Base-by-base conservation (phyloP, 2,888 invertebrate genomes). In the Busseola fusca region DNA sequence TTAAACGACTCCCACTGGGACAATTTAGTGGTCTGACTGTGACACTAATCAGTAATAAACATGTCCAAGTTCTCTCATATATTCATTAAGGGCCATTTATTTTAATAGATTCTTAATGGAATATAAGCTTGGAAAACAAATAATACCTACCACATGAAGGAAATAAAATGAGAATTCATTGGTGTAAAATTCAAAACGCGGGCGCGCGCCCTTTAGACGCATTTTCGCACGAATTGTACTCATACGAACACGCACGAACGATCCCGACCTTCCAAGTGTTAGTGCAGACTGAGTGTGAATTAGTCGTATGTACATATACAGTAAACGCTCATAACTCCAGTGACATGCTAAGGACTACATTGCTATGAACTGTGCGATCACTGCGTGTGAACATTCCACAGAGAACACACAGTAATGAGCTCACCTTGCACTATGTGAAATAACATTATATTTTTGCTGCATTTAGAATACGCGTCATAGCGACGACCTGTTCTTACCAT, bases 21-120 rank as follows among this genome's bases (percentile, higher is more conserved):
- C 67, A 73, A 80, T 81, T 79, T 77, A 69, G 69, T 77, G 69
- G 74, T 63, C 65, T 68, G 48, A 58, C 65, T 72, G 66, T 69
- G 62, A 72, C 50, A 25, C 57, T 81, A 76, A 73, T 74, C 71
- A 66, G 74, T 67, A 73, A 71, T 80, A 82, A 77, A 78, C 18
- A 68, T 67, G 72, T 60, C 58, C 12, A 80, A 74, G 57, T 75
- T 78, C 74, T 64, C 54, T 58, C 18, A 64, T 67, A 71, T 21
- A 57, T 64, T 48, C 34, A 42, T 66, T 71, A 40, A 57, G 40
- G 12, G 45, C 16, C 25, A 54, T 69, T 63, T 58, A 64, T 52
- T 71, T 54, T 37, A 48, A 9, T 64, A 70, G 14, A 52, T 52
- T 25, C 52, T 14, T 5, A 52, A 50, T n/a, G 27, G 7, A 27